phyloP scores from a whole-genome alignment of 2,888 invertebrate species.

The Protonemura montana region DNA sequence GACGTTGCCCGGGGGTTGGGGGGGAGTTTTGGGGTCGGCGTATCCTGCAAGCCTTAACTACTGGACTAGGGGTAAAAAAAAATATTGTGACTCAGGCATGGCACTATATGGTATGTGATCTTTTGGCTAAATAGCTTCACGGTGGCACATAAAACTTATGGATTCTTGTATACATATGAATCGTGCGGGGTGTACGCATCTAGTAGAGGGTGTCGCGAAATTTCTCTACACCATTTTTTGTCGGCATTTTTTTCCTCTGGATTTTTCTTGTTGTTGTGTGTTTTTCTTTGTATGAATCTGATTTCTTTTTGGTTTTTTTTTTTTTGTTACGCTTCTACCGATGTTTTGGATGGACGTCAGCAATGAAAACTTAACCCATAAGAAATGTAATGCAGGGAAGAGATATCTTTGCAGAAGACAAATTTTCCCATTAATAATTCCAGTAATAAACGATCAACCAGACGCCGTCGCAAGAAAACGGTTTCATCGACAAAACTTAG shows the following conservation, averaged over 20 bases:
- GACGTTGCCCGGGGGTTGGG: conserved; percentile 13
- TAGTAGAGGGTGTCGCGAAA: conserved; percentile 19
- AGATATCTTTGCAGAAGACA: no score
- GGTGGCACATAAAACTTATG: conserved; percentile 40
- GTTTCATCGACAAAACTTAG: no score
- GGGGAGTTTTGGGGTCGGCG: conserved; percentile 32
- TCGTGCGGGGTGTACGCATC: conserved; percentile 3
- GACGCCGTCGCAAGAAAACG: no score
- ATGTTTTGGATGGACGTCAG: no score
- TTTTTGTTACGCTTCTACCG: no score
- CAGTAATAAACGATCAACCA: no score
- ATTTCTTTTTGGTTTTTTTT: no score
- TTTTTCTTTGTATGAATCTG: background rate
- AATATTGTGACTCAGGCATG: conserved; percentile 36
- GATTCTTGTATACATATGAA: conserved; percentile 42
- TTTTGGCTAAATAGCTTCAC: conserved; percentile 31
- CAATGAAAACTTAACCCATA: no score
- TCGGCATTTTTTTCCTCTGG: background rate
- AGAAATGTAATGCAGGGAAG: no score
- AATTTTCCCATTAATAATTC: no score
- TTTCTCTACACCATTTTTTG: background rate
- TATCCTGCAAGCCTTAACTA: conserved; percentile 37
- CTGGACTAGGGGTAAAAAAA: conserved; percentile 42
- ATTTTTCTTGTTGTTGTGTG: background rate
- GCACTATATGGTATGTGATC: background rate